A percentile compares a stretch with the other conserved stretches of the same genome.
phyloP scores from a whole-genome alignment of 35 echinoderm and acorn worm genomes.

The Apostichopus californicus region DNA sequence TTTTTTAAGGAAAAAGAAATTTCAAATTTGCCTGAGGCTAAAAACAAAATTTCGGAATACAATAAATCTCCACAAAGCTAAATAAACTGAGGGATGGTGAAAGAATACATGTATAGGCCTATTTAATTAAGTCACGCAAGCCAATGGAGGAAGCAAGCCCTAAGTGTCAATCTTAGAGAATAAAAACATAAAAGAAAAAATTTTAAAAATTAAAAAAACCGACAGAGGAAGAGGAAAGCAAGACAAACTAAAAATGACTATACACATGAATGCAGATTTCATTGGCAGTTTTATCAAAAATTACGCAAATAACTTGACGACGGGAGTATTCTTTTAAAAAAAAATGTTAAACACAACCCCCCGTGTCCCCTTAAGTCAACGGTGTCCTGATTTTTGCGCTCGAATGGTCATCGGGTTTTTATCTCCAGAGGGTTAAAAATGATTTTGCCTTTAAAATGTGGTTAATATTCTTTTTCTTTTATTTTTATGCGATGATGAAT shows the following conservation, averaged over 20 bases:
- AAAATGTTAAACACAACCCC: slow-evolving; percentile 25
- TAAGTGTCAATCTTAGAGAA: slow-evolving; percentile 19
- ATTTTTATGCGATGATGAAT: slow-evolving; percentile 23
- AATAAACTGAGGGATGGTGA: no score
- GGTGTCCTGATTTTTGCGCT: slow-evolving; percentile 35
- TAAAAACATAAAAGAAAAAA: slow-evolving; percentile 2
- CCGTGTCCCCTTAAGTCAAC: slow-evolving; percentile 49
- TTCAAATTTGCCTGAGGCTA: slow-evolving; percentile 37
- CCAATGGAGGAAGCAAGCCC: background rate
- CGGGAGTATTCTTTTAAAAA: background rate
- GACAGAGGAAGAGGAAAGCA: background rate
- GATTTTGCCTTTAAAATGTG: slow-evolving; percentile 48
- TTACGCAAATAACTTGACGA: slow-evolving; percentile 19
- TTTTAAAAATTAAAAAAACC: background rate
- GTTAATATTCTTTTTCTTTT: slow-evolving; percentile 24
- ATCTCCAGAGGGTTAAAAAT: slow-evolving; percentile 46
- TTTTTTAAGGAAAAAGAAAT: slow-evolving; percentile 33
- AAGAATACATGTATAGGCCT: background rate
- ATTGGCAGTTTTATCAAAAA: slow-evolving; percentile 23
- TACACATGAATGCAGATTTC: background rate
- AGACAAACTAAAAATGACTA: slow-evolving; percentile 23
- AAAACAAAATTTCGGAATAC: background rate
- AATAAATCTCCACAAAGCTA: background rate
- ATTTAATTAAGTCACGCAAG: slow-evolving; percentile 38
- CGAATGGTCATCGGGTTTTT: slow-evolving; percentile 4